Evolutionary conservation across 2,113 vertebrate genomes (phyloP).

Genomic region (Stegostoma tigrinum): DNA sequence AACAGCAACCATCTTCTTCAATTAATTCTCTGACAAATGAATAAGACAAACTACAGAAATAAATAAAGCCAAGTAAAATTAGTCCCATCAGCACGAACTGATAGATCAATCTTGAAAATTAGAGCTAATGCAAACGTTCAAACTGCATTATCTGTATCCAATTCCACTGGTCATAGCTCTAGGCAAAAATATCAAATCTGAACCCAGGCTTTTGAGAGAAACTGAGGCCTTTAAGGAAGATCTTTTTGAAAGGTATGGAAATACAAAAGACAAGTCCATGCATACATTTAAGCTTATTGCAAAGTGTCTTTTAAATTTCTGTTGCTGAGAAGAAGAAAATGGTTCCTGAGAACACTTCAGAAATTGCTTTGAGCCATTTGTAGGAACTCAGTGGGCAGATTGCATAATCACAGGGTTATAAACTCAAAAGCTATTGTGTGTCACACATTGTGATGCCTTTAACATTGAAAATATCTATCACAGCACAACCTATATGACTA

Average conservation of each 20-base stretch:
- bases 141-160: not conserved
- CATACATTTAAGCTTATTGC: not conserved
- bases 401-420: not conserved
- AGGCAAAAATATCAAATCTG: not conserved
- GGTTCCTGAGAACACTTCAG: not conserved
- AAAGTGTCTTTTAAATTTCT: not conserved
- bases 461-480: not conserved
- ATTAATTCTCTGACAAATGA: not conserved
- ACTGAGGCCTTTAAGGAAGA: not conserved
- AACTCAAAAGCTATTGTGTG: not conserved
- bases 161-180: not conserved
- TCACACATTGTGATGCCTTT: not conserved
- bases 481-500: slow-evolving; percentile 1
- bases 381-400: not conserved
- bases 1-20: not conserved
- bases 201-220: not conserved
- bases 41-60: not conserved
- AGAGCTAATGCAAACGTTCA: not conserved
- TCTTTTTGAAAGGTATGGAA: not conserved
- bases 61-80: not conserved
- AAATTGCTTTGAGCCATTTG: not conserved
- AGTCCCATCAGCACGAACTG: not conserved
- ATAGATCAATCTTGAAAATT: not conserved
- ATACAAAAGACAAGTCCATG: not conserved
- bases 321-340: not conserved